These are phyloP conservation scores for Aleiodes leptofemur DNA, from an alignment of 2,888 invertebrate genomes.

Conservation along the genomic window DNA sequence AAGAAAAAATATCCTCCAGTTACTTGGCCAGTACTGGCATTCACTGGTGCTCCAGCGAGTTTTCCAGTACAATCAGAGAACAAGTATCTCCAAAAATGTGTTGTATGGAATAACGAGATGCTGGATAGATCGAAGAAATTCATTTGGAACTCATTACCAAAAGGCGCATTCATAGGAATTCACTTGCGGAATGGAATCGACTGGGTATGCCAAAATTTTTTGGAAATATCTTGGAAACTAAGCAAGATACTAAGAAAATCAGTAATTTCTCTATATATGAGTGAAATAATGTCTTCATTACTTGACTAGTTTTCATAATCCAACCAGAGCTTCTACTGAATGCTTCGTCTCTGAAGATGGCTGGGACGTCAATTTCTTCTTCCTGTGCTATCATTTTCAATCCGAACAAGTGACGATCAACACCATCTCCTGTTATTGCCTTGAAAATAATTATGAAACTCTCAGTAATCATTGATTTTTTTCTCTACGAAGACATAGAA, in stretches of 20 bases:
- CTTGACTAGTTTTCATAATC: too few species aligned
- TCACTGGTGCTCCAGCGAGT: conserved; percentile 95
- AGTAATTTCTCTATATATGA: too few species aligned
- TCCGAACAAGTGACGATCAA: conserved; percentile 95
- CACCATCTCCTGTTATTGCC: conserved; percentile 88
- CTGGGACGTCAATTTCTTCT: conserved; percentile 84
- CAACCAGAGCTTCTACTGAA: too few species aligned
- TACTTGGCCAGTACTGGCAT: conserved; percentile 92
- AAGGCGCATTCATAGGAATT: conserved; percentile 92
- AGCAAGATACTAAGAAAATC: too few species aligned
- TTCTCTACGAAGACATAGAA: too few species aligned
- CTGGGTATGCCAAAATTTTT: conserved; percentile 79
- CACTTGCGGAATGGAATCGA: conserved; percentile 97
- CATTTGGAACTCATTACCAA: conserved; percentile 83
- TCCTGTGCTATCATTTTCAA: conserved; percentile 89
- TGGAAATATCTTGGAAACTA: neutral
- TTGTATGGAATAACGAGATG: conserved; percentile 87
- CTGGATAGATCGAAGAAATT: conserved; percentile 81
- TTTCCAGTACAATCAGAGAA: conserved; percentile 95
- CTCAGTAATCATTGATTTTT: conserved; percentile 66
- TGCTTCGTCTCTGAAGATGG: conserved; percentile 72
- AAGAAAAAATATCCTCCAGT: conserved; percentile 81
- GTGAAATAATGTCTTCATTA: too few species aligned
- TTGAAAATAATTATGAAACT: conserved; percentile 63
- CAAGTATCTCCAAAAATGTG: conserved; percentile 85